Percentiles rank a stretch among this genome's conserved stretches.
Evolutionary conservation across 1,140 invertebrate species (phyloP).

Genomic region (Hyposmocoma kahamanoa): DNA sequence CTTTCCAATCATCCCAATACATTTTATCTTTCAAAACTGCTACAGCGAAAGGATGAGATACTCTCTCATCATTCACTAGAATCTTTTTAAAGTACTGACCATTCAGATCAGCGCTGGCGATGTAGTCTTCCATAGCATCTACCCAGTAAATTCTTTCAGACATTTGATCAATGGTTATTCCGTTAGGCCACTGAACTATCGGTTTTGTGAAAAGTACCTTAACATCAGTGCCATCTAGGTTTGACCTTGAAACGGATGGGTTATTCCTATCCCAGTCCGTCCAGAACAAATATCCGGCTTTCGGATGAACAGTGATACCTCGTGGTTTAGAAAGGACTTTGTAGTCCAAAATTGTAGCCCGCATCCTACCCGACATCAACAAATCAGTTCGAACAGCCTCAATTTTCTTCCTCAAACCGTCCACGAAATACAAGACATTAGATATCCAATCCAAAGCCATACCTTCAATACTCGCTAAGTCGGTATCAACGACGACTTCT

Average conservation of each 20-base stretch:
- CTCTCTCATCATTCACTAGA: constrained; percentile 77
- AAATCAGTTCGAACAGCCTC: constrained; percentile 86
- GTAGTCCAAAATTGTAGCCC: constrained; percentile 83
- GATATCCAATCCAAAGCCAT: constrained; percentile 96
- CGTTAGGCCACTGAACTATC: constrained; percentile 89
- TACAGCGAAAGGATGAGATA: constrained; percentile 89
- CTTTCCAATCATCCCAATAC: constrained; percentile 95
- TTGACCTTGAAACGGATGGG: constrained; percentile 87
- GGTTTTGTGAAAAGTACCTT: constrained; percentile 80
- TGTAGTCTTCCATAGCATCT: constrained; percentile 88
- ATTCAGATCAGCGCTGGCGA: constrained; percentile 88
- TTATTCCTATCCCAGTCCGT: constrained; percentile 91
- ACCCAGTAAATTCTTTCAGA: constrained; percentile 91
- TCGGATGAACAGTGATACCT: constrained; percentile 91
- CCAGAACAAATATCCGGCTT: constrained; percentile 90
- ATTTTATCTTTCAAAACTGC: constrained; percentile 89
- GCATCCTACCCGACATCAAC: constrained; percentile 79
- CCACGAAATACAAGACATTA: constrained; percentile 93
- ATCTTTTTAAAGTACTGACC: constrained; percentile 85
- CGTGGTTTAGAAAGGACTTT: constrained; percentile 85
- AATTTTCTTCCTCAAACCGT: constrained; percentile 84
- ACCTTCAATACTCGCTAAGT: constrained; percentile 90
- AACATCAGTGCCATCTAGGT: constrained; percentile 87
- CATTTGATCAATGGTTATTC: constrained; percentile 89
- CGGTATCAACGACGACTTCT: constrained; percentile 82